phyloP scores from a whole-genome alignment of 2,113 vertebrate genomes.

The Peromyscus maniculatus region DNA sequence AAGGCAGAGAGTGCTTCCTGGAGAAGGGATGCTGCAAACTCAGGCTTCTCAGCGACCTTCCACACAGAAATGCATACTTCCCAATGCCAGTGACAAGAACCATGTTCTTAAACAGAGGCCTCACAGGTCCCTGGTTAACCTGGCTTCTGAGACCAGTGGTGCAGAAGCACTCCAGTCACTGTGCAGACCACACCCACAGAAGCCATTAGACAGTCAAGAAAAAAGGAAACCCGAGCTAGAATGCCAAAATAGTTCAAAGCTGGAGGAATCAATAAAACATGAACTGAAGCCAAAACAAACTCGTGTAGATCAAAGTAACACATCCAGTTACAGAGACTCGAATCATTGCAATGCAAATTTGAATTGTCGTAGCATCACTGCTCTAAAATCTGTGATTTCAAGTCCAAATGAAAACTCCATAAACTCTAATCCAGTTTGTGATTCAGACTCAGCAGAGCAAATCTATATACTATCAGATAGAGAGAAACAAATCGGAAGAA shows the following conservation, averaged over 20 bases:
- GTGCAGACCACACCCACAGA: slow-evolving; percentile 66
- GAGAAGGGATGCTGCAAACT: slow-evolving; percentile 79
- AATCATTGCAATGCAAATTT: slow-evolving; percentile 51
- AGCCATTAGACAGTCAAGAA: slow-evolving; percentile 70
- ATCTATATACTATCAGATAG: slow-evolving; percentile 59
- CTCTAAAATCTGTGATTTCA: slow-evolving; percentile 65
- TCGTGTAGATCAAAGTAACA: slow-evolving; percentile 69
- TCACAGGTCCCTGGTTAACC: background rate
- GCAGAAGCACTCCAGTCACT: slow-evolving; percentile 35
- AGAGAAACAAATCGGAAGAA: slow-evolving; percentile 59
- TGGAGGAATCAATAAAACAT: slow-evolving; percentile 61
- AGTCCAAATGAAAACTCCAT: slow-evolving; percentile 70
- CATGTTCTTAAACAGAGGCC: slow-evolving; percentile 74
- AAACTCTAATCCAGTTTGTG: slow-evolving; percentile 59
- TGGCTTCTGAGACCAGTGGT: slow-evolving; percentile 7
- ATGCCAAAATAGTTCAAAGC: slow-evolving; percentile 69
- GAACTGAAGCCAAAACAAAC: slow-evolving; percentile 70
- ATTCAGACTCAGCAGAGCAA: slow-evolving; percentile 59
- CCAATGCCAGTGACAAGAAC: slow-evolving; percentile 58
- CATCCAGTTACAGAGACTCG: slow-evolving; percentile 32
- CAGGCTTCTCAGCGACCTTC: slow-evolving; percentile 82
- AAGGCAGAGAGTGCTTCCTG: slow-evolving; percentile 84
- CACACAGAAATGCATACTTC: slow-evolving; percentile 74
- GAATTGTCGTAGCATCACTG: slow-evolving; percentile 56
- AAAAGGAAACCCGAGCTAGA: slow-evolving; percentile 68